Base-by-base conservation (phyloP, 1,140 invertebrate species). In the Homarus americanus region DNA sequence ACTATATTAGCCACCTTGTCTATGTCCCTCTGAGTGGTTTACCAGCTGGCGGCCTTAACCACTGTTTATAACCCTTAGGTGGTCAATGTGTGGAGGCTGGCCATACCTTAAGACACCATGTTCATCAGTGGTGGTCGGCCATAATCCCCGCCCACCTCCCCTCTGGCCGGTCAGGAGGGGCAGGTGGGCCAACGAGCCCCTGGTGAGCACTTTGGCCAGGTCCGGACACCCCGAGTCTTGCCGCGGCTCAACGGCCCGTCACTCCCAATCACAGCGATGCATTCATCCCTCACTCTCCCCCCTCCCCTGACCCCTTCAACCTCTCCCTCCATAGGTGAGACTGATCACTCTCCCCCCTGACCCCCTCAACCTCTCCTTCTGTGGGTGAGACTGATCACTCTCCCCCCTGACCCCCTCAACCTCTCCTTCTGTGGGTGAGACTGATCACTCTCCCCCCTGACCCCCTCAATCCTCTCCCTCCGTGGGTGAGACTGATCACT, bases 201-300 rank as follows among this genome's bases (percentile, higher is more conserved):
- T 9, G 9, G 44, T 49, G 44, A 17, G 9, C 44, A 49, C 17
- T 9, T 49, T 49, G 44, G 38, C 75, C 75, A 36, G 75, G 41
- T 32, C 20, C 75, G 41, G 24, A 38, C 75, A 38, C 36, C 36
- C 20, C 7, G 17, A 76, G 38, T 76, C 75, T 17, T n/a, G 75
- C 34, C 40, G 20, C 2, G 36, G 24, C 76, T 49, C 76, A 15
- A 17, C 20, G 20, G 5, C 24, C 44, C 80, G 80, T 82, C 80
- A 82, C 36, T 28, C 36, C 80, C 53, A 82, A 82, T 82, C 80
- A 82, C 58, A 82, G 49, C 49, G 80, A 82, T 63, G 58, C 53
- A 82, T 63, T 82, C 80, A 82, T 82, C 66, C 58, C 53, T 28
- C 80, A 34, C 24, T 40, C 80, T 63, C 53, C 58, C 15, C 28